These are phyloP conservation scores for Dermolepida albohirtum DNA, from an alignment of 2,888 invertebrate species.

Conservation along the genomic window DNA sequence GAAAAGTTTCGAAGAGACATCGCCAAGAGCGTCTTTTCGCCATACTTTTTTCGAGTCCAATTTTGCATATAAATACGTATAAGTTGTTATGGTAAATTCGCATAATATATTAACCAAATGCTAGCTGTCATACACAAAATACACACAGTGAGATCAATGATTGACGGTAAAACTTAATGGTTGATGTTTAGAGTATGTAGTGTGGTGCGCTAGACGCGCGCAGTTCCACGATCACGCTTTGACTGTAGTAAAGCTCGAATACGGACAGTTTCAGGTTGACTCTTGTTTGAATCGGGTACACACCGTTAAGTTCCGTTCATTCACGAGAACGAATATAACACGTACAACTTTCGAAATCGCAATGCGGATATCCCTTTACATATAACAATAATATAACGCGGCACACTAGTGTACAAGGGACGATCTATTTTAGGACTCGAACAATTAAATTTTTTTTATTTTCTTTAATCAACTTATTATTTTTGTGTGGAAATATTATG, in stretches of 20 bases:
- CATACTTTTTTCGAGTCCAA: slow-evolving; percentile 41
- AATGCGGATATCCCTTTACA: slow-evolving; percentile 47
- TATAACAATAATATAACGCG: slow-evolving; percentile 13
- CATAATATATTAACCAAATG: slow-evolving; percentile 51
- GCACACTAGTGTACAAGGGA: slow-evolving; percentile 1
- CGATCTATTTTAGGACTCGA: slow-evolving; percentile 9
- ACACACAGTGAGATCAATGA: slow-evolving; percentile 58
- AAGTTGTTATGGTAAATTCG: slow-evolving; percentile 51
- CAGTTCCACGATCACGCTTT: slow-evolving; percentile 50
- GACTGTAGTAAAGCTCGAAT: slow-evolving; percentile 23
- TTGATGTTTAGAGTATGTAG: slow-evolving; percentile 56
- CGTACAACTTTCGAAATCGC: slow-evolving; percentile 45
- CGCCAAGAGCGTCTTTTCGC: too few species aligned
- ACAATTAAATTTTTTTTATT: slow-evolving; percentile 3
- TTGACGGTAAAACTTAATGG: slow-evolving; percentile 56
- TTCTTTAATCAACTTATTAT: slow-evolving; percentile 8
- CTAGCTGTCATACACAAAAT: slow-evolving; percentile 58
- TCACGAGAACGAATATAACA: slow-evolving; percentile 42
- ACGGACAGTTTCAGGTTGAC: slow-evolving; percentile 61
- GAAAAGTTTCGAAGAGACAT: too few species aligned
- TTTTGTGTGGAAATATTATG: slow-evolving; percentile 44
- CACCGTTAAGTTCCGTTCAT: slow-evolving; percentile 29
- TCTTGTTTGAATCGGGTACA: slow-evolving; percentile 51
- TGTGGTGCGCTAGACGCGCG: slow-evolving; percentile 57
- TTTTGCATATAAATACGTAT: slow-evolving; percentile 50